Conservation (phyloP, 2,888 invertebrate species). For the Hybos culiciformis region DNA sequence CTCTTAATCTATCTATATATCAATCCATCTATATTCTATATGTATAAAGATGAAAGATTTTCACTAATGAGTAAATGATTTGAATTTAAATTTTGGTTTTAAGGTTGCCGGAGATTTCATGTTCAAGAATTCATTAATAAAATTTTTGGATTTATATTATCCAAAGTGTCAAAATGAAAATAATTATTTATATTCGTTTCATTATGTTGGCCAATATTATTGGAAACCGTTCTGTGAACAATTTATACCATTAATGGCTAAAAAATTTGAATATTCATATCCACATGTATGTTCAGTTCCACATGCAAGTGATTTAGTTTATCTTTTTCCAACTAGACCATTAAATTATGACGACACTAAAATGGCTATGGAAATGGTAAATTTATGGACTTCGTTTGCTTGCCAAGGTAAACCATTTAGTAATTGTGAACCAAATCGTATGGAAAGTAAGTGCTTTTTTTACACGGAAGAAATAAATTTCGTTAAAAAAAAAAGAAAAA, state of each 20-base stretch:
- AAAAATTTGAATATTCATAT: conserved; percentile 26
- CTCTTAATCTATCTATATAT: too few species aligned
- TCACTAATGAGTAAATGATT: too few species aligned
- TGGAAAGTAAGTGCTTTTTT: conserved; percentile 12
- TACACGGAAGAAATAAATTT: conserved; percentile 5
- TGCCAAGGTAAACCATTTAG: conserved; percentile 23
- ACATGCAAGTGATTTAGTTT: conserved; percentile 46
- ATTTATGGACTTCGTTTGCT: conserved; percentile 35
- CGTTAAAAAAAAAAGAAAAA: too few species aligned
- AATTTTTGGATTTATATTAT: conserved; percentile 26
- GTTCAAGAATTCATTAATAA: conserved; percentile 37
- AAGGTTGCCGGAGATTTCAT: conserved; percentile 22
- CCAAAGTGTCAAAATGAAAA: conserved; percentile 18
- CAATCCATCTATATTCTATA: too few species aligned
- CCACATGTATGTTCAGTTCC: conserved; percentile 41
- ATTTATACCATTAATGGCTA: conserved; percentile 35
- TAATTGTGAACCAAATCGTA: conserved; percentile 10
- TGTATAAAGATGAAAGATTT: too few species aligned
- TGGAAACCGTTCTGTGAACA: too few species aligned
- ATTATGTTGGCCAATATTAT: conserved; percentile 35
- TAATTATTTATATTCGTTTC: conserved; percentile 39
- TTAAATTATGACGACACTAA: conserved; percentile 28
- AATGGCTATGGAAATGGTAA: conserved; percentile 37
- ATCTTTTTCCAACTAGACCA: conserved; percentile 35
- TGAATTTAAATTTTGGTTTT: not conserved